Base-by-base conservation (phyloP, 2,888 invertebrate genomes). In the Prostheceraeus crozeri region DNA sequence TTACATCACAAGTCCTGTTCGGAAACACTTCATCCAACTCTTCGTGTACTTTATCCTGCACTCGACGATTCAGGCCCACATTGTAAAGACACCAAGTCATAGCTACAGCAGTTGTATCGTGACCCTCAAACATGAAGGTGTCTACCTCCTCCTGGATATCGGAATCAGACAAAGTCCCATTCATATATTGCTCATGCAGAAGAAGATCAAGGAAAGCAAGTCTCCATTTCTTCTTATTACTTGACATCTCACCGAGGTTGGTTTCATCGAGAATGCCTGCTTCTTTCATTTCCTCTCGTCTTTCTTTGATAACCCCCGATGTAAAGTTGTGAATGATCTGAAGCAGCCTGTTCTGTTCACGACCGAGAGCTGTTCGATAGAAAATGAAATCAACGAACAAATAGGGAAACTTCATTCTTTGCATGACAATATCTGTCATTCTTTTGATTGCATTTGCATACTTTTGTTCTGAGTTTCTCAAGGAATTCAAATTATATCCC, bases 201-300 rank as follows among this genome's bases (percentile, higher is more conserved):
- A 91, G 82, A 62, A 90, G 80, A 75, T 93, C 91, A 64, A 91
- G 81, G 77, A 91, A 87, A 0, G 90, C 88, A 66, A 87, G 79
- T 51, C 88, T 82, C 72, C 85, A 84, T 79, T 87, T 87, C 4
- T 4, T 3, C 2, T 28, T n/a, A 10, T 31, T 36, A n/a, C 11
- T 4, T 33, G 30, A 25, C 10, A 35, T 48, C n/a, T n/a, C n/a
- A n/a, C n/a, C n/a, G n/a, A n/a, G n/a, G n/a, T n/a, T n/a, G n/a
- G n/a, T n/a, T n/a, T n/a, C n/a, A n/a, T n/a, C n/a, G n/a, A n/a
- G n/a, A n/a, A n/a, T n/a, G n/a, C n/a, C n/a, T n/a, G n/a, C n/a
- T n/a, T n/a, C n/a, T n/a, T n/a, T n/a, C 3, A 48, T 27, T 14
- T 56, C 36, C 23, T 11, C 23, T 45, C 57, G 28, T 35, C 60